phyloP scores from a whole-genome alignment of 1,140 invertebrate genomes.

The Sipha flava region DNA sequence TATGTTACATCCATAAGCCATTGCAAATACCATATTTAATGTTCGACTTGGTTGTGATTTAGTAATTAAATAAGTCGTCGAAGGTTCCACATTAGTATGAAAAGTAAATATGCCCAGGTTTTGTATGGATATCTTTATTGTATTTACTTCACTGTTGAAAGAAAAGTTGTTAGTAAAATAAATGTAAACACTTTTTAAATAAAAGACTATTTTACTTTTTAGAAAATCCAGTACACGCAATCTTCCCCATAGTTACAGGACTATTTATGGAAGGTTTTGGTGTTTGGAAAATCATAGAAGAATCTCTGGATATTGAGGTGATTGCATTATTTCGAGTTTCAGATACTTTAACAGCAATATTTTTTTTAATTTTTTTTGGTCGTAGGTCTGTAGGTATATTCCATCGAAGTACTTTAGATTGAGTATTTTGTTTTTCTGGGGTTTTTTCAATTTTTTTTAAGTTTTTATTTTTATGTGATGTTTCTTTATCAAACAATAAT shows the following conservation, averaged over 20 bases:
- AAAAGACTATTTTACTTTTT: not conserved
- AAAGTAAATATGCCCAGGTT: not conserved
- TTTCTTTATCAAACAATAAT: not conserved
- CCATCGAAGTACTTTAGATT: not conserved
- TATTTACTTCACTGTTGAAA: not conserved
- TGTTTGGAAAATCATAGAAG: not conserved
- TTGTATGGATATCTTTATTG: not conserved
- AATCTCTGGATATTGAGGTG: not conserved
- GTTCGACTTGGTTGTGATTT: slow-evolving; percentile 12
- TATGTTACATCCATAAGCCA: slow-evolving; percentile 23
- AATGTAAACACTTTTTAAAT: not conserved
- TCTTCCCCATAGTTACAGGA: not conserved
- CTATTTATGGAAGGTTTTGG: slow-evolving; percentile 3
- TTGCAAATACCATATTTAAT: slow-evolving; percentile 18
- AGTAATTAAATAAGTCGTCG: slow-evolving; percentile 7
- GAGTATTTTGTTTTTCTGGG: not conserved
- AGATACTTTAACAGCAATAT: not conserved
- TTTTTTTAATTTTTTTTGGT: slow-evolving; percentile 2
- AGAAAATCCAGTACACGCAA: not conserved
- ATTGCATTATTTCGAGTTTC: not conserved
- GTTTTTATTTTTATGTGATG: not conserved
- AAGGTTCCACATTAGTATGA: not conserved
- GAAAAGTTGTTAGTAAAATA: not conserved
- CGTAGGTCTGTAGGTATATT: slow-evolving; percentile 9
- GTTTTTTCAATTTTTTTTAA: not conserved